These are phyloP conservation scores for Tupaia tana DNA, from an alignment of 2,113 vertebrate genomes.

Conservation along the genomic window DNA sequence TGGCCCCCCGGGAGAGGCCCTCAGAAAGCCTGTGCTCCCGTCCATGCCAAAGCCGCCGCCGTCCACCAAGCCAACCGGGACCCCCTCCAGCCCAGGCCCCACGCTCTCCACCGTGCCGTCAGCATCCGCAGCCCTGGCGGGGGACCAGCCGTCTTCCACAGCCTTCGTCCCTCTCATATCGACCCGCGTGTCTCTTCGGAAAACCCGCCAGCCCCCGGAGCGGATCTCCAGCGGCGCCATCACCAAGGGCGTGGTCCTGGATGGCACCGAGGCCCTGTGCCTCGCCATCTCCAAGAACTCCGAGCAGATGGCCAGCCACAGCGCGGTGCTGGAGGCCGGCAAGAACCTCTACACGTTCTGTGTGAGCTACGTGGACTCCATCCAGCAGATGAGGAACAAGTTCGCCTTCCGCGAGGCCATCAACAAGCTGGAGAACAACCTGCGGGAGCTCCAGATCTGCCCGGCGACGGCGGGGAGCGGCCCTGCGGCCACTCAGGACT, in stretches of 20 bases:
- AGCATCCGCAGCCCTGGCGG: slow-evolving; percentile 42
- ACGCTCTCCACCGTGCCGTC: slow-evolving; percentile 67
- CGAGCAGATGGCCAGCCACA: slow-evolving; percentile 96
- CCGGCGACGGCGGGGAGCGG: slow-evolving; percentile 90
- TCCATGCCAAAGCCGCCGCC: slow-evolving; percentile 91
- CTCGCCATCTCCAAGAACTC: slow-evolving; percentile 94
- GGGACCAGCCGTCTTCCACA: slow-evolving; percentile 86
- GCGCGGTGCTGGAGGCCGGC: slow-evolving; percentile 95
- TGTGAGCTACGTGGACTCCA: slow-evolving; percentile 96
- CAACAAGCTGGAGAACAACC: slow-evolving; percentile 96
- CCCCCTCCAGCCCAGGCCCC: slow-evolving; percentile 71
- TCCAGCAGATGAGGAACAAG: slow-evolving; percentile 99
- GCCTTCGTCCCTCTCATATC: slow-evolving; percentile 95
- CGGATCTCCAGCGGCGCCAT: slow-evolving; percentile 92
- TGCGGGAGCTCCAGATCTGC: slow-evolving; percentile 98
- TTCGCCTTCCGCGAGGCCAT: slow-evolving; percentile 98
- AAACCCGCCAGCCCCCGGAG: slow-evolving; percentile 94
- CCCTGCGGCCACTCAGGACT: slow-evolving; percentile 94
- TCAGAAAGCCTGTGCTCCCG: slow-evolving; percentile 90
- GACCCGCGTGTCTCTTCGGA: slow-evolving; percentile 94
- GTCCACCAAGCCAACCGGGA: slow-evolving; percentile 83
- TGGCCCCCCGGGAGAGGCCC: slow-evolving; percentile 82
- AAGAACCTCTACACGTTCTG: slow-evolving; percentile 98
- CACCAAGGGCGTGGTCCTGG: slow-evolving; percentile 94
- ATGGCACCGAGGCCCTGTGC: slow-evolving; percentile 92